Evolutionary conservation across 2,888 invertebrate genomes (phyloP).

Genomic region (Macrophya alboannulata): DNA sequence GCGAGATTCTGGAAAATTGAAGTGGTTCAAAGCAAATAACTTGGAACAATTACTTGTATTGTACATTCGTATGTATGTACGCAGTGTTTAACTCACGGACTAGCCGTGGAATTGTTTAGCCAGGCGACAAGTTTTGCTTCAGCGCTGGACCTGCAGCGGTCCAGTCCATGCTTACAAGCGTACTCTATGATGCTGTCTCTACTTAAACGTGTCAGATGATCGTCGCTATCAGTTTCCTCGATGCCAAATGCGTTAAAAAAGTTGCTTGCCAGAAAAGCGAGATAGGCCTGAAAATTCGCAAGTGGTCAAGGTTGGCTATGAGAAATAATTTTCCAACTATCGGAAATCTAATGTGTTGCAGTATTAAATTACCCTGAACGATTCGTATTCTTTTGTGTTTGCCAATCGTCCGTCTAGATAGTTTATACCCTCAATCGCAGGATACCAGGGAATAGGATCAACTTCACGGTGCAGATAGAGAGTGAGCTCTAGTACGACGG

Average conservation of each 20-base stretch:
- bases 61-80: too few species aligned
- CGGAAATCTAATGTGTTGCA: neutral
- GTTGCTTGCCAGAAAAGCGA: conserved; percentile 68
- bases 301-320: neutral
- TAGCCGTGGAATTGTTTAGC: conserved; percentile 57
- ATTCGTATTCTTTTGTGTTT: conserved; percentile 83
- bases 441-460: conserved; percentile 87
- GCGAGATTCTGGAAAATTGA: conserved; percentile 77
- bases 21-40: neutral
- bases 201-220: conserved; percentile 69
- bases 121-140: conserved; percentile 55
- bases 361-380: conserved; percentile 59
- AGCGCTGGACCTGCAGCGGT: conserved; percentile 75
- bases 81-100: conserved; percentile 59
- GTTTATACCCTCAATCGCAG: conserved; percentile 81
- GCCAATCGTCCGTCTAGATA: conserved; percentile 71
- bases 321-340: neutral
- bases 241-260: conserved; percentile 70
- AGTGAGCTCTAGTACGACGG: conserved; percentile 80
- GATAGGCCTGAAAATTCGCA: conserved; percentile 66
- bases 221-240: conserved; percentile 67
- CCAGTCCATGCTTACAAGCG: conserved; percentile 77
- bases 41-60: neutral
- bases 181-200: conserved; percentile 71
- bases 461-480: conserved; percentile 83